phyloP scores from a whole-genome alignment of 1,140 invertebrate genomes.

The Bombyx mandarina region DNA sequence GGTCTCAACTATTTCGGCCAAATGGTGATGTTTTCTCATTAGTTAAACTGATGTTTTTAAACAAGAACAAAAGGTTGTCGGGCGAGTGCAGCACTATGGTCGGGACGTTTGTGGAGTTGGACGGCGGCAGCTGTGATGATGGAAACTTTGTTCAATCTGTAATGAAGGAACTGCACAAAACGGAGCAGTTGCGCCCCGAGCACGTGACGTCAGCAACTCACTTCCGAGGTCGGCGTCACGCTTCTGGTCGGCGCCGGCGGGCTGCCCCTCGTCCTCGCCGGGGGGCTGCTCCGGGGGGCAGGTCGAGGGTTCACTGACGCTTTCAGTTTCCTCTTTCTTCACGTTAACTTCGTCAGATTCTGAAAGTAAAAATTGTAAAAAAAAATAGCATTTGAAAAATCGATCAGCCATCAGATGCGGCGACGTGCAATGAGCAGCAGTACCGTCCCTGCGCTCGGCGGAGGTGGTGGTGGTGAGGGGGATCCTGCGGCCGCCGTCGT shows the following conservation, averaged over 20 bases:
- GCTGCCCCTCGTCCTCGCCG: neutral
- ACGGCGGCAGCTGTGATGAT: no score
- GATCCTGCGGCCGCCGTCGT: constrained; percentile 47
- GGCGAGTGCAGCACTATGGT: no score
- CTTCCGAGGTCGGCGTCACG: constrained; percentile 3
- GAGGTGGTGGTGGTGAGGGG: constrained; percentile 26
- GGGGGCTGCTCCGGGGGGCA: neutral
- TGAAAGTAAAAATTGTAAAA: no score
- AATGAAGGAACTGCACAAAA: no score
- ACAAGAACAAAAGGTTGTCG: no score
- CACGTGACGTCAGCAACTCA: neutral
- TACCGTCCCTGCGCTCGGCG: neutral
- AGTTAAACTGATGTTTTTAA: no score
- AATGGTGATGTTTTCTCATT: no score
- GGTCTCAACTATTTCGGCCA: no score
- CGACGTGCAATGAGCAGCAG: neutral
- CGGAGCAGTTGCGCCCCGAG: neutral
- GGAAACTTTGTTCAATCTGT: no score
- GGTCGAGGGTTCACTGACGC: neutral
- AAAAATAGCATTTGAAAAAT: neutral
- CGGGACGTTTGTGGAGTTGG: no score
- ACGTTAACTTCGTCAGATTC: neutral
- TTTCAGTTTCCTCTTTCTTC: neutral
- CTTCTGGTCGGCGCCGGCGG: neutral
- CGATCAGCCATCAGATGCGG: no score